Evolutionary conservation across 2,797 vertebrate species (phyloP).

Genomic region (Tamandua tetradactyla): DNA sequence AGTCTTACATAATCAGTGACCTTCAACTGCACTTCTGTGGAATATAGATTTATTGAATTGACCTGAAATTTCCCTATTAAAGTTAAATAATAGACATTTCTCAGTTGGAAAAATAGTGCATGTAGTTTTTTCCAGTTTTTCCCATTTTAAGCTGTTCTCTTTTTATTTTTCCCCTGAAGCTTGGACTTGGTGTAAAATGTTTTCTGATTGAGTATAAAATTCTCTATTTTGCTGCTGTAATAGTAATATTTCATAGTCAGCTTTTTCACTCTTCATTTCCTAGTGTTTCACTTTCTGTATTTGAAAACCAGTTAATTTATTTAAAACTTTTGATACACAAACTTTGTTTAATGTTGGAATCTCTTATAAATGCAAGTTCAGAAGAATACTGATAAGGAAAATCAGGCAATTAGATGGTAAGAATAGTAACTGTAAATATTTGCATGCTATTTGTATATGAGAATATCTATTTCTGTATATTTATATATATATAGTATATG

Average conservation of each 20-base stretch:
- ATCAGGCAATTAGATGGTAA: slow-evolving; percentile 38
- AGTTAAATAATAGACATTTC: not conserved
- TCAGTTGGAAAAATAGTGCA: not conserved
- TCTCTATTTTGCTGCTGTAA: slow-evolving; percentile 18
- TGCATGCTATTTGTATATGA: not conserved
- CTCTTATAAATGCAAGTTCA: slow-evolving; percentile 14
- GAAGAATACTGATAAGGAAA: not conserved
- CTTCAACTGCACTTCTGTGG: not conserved
- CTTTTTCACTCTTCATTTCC: not conserved
- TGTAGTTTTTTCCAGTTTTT: not conserved
- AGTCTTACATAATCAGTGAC: not conserved
- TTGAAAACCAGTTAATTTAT: slow-evolving; percentile 20
- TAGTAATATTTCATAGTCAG: slow-evolving; percentile 19
- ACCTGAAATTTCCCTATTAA: not conserved
- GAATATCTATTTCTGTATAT: not conserved
- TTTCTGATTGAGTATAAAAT: not conserved
- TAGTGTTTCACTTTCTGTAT: not conserved
- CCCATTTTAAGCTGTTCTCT: not conserved
- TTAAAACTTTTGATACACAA: not conserved
- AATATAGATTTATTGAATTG: not conserved
- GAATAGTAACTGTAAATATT: slow-evolving; percentile 23
- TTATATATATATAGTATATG: not conserved
- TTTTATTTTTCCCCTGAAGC: not conserved
- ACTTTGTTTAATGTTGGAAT: not conserved
- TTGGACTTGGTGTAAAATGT: not conserved